Evolutionary conservation across 1,140 invertebrate genomes (phyloP).

Genomic region (Sesamia nonagrioides): DNA sequence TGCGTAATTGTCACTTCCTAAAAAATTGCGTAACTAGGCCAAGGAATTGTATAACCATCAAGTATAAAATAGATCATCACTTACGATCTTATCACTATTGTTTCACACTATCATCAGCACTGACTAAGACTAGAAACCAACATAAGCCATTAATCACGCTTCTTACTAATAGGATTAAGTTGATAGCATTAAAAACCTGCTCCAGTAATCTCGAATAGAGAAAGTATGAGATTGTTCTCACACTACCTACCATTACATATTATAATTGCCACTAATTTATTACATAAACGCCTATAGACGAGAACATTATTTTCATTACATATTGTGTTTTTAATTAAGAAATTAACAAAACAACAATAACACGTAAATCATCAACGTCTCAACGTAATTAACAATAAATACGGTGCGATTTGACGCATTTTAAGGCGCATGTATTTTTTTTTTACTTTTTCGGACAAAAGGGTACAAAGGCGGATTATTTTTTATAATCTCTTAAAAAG

Average conservation of each 20-base stretch:
- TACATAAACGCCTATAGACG: constrained; percentile 39
- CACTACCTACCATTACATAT: constrained; percentile 26
- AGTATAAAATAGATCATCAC: constrained; percentile 11
- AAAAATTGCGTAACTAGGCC: no score
- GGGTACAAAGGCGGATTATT: no score
- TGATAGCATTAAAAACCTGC: constrained; percentile 44
- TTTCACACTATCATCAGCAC: neutral
- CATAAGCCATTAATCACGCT: constrained; percentile 22
- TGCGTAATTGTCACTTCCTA: no score
- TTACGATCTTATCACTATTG: neutral
- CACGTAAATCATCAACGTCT: no score
- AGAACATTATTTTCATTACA: constrained; percentile 17
- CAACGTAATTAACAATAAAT: no score
- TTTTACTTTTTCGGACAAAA: no score
- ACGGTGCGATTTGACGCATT: no score
- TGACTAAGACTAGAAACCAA: constrained; percentile 22
- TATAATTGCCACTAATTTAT: constrained; percentile 32
- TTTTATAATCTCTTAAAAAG: no score
- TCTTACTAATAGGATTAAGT: constrained; percentile 43
- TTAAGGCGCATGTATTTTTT: no score
- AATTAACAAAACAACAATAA: neutral
- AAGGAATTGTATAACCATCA: no score
- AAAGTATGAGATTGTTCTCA: constrained; percentile 50
- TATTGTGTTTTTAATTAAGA: constrained; percentile 24
- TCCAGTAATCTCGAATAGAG: constrained; percentile 43